Evolutionary conservation across 2,888 invertebrate species (phyloP), one percentile per base, ranked within the genome.

Genomic region (Drosophila borborema): DNA sequence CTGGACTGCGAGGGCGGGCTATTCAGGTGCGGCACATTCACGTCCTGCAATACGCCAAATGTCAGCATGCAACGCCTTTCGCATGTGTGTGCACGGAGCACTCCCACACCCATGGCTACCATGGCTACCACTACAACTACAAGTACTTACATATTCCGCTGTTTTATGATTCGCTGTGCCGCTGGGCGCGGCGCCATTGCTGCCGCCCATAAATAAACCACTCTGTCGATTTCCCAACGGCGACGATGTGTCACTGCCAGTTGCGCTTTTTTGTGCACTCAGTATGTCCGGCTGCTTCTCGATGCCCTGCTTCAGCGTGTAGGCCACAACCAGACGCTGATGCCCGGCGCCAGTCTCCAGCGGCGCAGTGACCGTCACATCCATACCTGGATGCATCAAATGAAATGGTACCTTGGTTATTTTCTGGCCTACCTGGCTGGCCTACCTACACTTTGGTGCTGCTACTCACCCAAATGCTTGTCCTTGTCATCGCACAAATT

Each of bases 251-350:
- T 85, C 89, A 81, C 91, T 90, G 75, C 90, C 92, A 65, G 90
- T 82, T 91, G 93, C 92, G 95, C 96, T 95, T 94, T 95, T 94
- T 82, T 96, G 96, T 67, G 97, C 96, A 92, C 96, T 97, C 80
- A 97, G 94, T 88, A 97, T 97, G 92, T 97, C 96, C 23, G 96
- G 96, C 82, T 96, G 96, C 41, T 95, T 95, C 85, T 95, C 95
- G 41, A 95, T 94, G n/a, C 95, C 95, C 16, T 96, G 96, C 91
- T 97, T 97, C 76, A 97, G 94, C 14, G 97, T 97, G 85, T 97
- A 97, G 14, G 97, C 97, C 23, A 97, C 97, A 46, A 97, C 97
- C 90, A 97, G 97, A 80, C 97, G 95, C 84, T 97, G 95, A 82
- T 97, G 97, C 1, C 96, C 97, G 40, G 97, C 96, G 77, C 97